Evolutionary conservation across 1,140 invertebrate species (phyloP).

Genomic region (Caerostris darwini): DNA sequence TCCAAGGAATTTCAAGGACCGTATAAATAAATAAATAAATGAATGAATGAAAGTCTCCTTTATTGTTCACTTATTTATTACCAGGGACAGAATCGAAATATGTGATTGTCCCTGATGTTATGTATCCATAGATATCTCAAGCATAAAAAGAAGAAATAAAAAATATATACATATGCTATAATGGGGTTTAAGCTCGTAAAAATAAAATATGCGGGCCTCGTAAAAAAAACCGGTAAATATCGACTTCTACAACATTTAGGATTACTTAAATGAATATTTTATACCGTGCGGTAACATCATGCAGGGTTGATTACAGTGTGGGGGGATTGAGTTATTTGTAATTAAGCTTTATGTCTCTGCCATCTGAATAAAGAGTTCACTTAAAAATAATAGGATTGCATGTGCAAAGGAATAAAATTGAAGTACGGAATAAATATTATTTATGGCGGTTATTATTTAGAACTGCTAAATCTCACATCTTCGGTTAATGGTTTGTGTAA

Average conservation of each 20-base stretch:
- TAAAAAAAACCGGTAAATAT: not conserved
- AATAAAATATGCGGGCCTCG: conserved; percentile 14
- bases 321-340: not conserved
- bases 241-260: conserved; percentile 16
- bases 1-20: not conserved
- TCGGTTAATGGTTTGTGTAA: not conserved
- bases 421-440: not conserved
- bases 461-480: not conserved
- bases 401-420: not conserved
- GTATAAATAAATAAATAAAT: conserved; percentile 1
- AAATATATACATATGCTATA: not conserved
- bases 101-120: not conserved
- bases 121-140: not conserved
- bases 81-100: not conserved
- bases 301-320: not conserved
- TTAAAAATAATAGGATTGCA: not conserved
- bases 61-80: conserved; percentile 3
- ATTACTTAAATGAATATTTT: conserved; percentile 29
- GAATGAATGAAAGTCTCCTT: not conserved
- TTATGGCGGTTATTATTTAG: not conserved
- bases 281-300: not conserved
- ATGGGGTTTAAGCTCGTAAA: conserved; percentile 13
- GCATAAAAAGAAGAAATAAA: not conserved
- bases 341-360: conserved; percentile 28
- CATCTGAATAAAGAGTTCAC: not conserved